Base-by-base conservation (phyloP, 2,888 invertebrate species). In the Lasiommata megera region DNA sequence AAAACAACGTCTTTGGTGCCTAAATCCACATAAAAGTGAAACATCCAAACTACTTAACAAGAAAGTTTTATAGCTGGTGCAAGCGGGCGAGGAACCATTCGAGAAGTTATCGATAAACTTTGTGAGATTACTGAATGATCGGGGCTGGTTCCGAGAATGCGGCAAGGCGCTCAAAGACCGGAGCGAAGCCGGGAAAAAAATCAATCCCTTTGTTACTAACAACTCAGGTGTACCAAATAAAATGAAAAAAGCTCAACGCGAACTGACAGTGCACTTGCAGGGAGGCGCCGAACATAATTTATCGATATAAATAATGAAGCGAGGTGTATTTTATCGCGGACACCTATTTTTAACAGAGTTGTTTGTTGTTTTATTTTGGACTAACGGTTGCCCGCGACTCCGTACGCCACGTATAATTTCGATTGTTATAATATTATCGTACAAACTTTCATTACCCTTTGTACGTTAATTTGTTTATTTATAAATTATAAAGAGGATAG, bases 171-270 rank as follows among this genome's bases (percentile, higher is more conserved):
- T 82, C 84, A 87, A 87, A 89, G 80, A 80, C 77, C 77, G 72
- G 72, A 79, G 78, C 77, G 78, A 78, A 80, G 78, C 67, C 67
- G 74, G 80, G 70, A 79, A 82, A 77, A 86, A 89, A 88, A 86
- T 76, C 77, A 79, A 87, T 81, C 79, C 86, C 82, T 88, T 89
- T 89, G 88, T 88, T 86, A 83, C 83, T 77, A 85, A 85, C 86
- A 88, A 84, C 86, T 88, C 83, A 84, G 87, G 84, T 86, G 85
- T 83, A 87, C 80, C 78, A 75, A 85, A 82, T 76, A 82, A 85
- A 83, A 80, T 77, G 82, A 85, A 84, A 78, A 69, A 72, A 75
- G 64, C 72, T 68, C 65, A 78, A 79, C 76, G 76, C 76, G 71
- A 74, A 71, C 80, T 73, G 79, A 73, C 78, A 76, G 70, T 70